phyloP scores from a whole-genome alignment of 2,888 invertebrate genomes.

The Thera obeliscata region DNA sequence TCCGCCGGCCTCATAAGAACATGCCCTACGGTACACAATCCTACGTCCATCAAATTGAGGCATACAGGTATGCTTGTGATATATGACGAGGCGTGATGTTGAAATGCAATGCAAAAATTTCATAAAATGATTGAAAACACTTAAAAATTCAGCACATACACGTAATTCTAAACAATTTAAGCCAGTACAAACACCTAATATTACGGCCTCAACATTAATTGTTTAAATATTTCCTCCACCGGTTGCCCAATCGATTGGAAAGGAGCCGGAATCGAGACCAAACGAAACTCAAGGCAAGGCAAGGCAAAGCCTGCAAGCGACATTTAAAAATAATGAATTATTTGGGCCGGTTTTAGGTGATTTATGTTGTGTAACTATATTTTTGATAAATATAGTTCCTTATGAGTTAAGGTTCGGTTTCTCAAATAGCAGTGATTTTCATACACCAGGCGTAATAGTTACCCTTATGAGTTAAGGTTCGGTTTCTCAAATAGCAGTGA shows the following conservation, averaged over 20 bases:
- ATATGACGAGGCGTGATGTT: too few species aligned
- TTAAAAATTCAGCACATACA: too few species aligned
- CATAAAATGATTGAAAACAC: too few species aligned
- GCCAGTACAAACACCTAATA: slow-evolving; percentile 34
- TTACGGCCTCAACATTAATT: slow-evolving; percentile 53
- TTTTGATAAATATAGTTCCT: background rate
- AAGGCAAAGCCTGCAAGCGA: slow-evolving; percentile 65
- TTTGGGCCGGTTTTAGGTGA: slow-evolving; percentile 49
- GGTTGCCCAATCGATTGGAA: slow-evolving; percentile 66
- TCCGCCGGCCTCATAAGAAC: too few species aligned
- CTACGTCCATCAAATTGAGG: too few species aligned
- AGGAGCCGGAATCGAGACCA: slow-evolving; percentile 71
- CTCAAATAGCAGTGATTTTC: background rate
- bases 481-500: background rate
- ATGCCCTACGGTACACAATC: too few species aligned
- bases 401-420: background rate
- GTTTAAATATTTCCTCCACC: slow-evolving; percentile 57
- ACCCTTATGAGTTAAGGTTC: background rate
- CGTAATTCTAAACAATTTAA: slow-evolving; percentile 11
- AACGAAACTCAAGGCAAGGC: slow-evolving; percentile 65
- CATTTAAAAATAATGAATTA: slow-evolving; percentile 60
- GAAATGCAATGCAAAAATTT: too few species aligned
- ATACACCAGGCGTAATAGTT: background rate
- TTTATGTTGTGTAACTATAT: slow-evolving; percentile 39
- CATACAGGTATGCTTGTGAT: too few species aligned